These are phyloP conservation scores for Mus caroli DNA, from an alignment of 2,797 vertebrate genomes.

Conservation along the genomic window DNA sequence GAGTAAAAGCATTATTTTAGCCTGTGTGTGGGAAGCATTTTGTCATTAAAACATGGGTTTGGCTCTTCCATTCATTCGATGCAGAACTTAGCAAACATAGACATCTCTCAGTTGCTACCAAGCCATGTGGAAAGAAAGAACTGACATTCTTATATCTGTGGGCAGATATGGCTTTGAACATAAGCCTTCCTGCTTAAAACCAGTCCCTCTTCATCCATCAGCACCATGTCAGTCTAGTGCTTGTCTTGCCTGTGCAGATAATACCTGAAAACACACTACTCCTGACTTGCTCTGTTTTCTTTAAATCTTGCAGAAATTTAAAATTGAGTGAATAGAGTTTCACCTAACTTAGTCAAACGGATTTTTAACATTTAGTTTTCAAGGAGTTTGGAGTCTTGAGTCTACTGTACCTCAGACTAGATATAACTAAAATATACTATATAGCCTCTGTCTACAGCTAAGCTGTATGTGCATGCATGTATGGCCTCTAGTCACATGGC, in stretches of 20 bases:
- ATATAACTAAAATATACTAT: not conserved
- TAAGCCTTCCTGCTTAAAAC: not conserved
- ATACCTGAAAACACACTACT: not conserved
- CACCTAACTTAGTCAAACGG: not conserved
- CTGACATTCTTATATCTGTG: not conserved
- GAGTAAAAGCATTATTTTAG: slow-evolving; percentile 61
- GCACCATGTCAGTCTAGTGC: not conserved
- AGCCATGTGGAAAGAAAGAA: not conserved
- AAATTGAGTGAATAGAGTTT: not conserved
- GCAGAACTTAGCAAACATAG: slow-evolving; percentile 34
- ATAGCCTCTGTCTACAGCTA: not conserved
- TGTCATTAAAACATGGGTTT: slow-evolving; percentile 68
- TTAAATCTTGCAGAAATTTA: slow-evolving; percentile 46
- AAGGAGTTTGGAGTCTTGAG: not conserved
- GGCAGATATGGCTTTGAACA: not conserved
- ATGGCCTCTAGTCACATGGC: not conserved
- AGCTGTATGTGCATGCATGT: not conserved
- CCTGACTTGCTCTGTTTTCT: not conserved
- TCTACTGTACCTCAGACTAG: not conserved
- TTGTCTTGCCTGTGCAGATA: not conserved
- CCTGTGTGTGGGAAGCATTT: slow-evolving; percentile 19
- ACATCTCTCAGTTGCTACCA: slow-evolving; percentile 7
- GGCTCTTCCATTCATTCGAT: slow-evolving; percentile 48
- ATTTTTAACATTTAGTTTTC: not conserved
- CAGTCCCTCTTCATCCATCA: not conserved